Evolutionary conservation across 2,797 vertebrate species (phyloP).

Genomic region (Pachyuromys duprasi): DNA sequence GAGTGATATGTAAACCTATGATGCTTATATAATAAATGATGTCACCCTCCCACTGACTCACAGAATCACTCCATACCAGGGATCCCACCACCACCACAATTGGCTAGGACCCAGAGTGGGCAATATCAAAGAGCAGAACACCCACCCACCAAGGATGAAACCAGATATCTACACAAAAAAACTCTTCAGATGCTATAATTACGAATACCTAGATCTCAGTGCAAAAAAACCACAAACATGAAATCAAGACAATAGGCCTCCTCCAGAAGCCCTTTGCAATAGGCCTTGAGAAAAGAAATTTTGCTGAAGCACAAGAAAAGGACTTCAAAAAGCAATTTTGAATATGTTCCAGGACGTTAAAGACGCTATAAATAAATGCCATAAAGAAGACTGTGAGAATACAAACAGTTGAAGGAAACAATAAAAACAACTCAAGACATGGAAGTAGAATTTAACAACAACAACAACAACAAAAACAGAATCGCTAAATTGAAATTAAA

Average conservation of each 20-base stretch:
- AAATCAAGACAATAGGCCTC: neutral
- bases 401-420: neutral
- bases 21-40: constrained; percentile 38
- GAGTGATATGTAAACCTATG: neutral
- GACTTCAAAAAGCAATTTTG: neutral
- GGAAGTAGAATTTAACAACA: neutral
- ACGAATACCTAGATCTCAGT: neutral
- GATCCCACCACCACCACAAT: neutral
- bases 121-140: neutral
- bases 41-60: neutral
- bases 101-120: neutral
- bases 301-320: neutral
- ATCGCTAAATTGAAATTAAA: neutral
- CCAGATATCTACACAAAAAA: neutral
- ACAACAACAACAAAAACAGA: neutral
- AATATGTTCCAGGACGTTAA: neutral
- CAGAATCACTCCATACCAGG: neutral
- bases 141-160: neutral
- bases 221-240: neutral
- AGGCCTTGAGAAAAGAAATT: neutral
- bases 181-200: neutral
- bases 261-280: neutral
- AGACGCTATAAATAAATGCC: neutral
- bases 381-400: neutral
- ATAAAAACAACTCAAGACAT: neutral